Conservation (phyloP, 2,113 vertebrate species). For the Anser brachyrhynchus region DNA sequence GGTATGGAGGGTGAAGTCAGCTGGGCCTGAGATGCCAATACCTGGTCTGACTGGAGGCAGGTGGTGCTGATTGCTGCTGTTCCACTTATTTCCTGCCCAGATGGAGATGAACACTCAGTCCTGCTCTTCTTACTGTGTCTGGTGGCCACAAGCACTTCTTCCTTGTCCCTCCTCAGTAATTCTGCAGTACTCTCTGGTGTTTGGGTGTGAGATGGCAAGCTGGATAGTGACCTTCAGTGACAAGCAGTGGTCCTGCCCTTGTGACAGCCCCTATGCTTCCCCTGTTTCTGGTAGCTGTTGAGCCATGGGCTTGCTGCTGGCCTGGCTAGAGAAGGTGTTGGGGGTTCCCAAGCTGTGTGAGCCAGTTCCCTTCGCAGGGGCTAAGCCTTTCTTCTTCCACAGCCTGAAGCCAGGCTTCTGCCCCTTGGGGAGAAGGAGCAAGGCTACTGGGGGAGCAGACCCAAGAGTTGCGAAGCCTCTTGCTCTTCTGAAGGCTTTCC, state of each 20-base stretch:
- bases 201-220: not conserved
- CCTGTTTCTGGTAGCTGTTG: slow-evolving; percentile 14
- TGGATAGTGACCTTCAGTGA: not conserved
- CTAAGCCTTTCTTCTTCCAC: not conserved
- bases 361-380: not conserved
- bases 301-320: not conserved
- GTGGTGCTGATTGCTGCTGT: too few species aligned
- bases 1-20: too few species aligned
- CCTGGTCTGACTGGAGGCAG: too few species aligned
- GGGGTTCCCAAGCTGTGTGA: not conserved
- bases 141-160: too few species aligned
- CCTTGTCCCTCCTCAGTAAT: too few species aligned
- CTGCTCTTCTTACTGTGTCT: too few species aligned
- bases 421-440: not conserved
- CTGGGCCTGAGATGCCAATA: too few species aligned
- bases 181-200: too few species aligned
- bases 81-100: too few species aligned
- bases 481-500: not conserved
- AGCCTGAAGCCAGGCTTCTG: not conserved
- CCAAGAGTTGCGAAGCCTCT: not conserved
- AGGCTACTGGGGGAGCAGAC: not conserved
- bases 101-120: too few species aligned
- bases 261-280: accelerated
- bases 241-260: not conserved
- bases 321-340: not conserved